phyloP scores from a whole-genome alignment of 2,888 invertebrate genomes.

The Lasioglossum leucozonium region DNA sequence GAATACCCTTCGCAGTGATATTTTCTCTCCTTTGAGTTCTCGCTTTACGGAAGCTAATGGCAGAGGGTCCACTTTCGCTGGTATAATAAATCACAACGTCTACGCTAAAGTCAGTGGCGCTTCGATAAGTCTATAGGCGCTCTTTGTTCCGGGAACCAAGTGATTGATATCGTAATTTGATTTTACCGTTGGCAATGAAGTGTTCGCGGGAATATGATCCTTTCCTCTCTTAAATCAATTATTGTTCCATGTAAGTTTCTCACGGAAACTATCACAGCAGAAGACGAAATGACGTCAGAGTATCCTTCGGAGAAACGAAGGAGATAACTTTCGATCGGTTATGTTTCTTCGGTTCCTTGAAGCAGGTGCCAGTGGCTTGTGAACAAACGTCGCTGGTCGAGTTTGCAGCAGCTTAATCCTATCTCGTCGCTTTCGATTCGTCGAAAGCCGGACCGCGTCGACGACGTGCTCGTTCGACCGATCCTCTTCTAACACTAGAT shows the following conservation, averaged over 20 bases:
- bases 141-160: no score
- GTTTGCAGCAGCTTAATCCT: background rate
- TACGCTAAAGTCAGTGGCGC: background rate
- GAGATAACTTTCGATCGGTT: background rate
- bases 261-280: background rate
- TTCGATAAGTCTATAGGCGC: background rate
- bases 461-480: no score
- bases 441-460: background rate
- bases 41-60: background rate
- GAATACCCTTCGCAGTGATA: background rate
- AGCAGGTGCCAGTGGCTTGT: background rate
- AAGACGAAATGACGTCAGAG: background rate
- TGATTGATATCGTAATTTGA: background rate
- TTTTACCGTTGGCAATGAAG: background rate
- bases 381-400: background rate
- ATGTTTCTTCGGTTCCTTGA: background rate
- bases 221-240: background rate
- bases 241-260: background rate
- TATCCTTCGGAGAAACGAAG: background rate
- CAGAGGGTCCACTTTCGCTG: background rate
- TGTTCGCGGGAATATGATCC: background rate
- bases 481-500: background rate
- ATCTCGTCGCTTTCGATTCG: background rate
- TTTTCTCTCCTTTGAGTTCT: background rate
- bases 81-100: background rate